Conservation (phyloP, 2,888 invertebrate genomes). For the Plagiodera versicolora region DNA sequence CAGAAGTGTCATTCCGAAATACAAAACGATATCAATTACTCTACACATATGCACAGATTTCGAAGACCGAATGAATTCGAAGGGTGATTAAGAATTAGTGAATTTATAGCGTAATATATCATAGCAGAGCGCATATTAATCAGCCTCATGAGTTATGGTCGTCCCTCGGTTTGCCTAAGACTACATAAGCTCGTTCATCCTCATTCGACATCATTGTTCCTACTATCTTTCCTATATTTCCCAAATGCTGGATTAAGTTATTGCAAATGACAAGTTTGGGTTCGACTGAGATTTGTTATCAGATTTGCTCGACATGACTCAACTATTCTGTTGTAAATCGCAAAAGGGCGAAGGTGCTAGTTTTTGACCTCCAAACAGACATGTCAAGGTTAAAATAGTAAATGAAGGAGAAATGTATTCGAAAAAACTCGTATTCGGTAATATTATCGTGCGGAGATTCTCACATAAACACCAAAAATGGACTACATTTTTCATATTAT, state of each 20-base stretch:
- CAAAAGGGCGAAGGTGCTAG: too few relatives aligned
- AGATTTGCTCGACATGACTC: neutral
- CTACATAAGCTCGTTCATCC: slow-evolving; percentile 46
- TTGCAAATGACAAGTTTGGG: neutral
- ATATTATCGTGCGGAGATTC: too few relatives aligned
- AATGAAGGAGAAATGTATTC: too few relatives aligned
- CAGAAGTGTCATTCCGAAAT: too few relatives aligned
- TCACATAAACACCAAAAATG: too few relatives aligned
- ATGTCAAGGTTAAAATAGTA: too few relatives aligned
- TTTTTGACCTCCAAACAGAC: too few relatives aligned
- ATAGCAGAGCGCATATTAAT: slow-evolving; percentile 44
- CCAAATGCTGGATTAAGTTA: slow-evolving; percentile 26
- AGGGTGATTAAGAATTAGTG: slow-evolving; percentile 27
- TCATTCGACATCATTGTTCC: slow-evolving; percentile 42
- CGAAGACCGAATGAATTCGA: slow-evolving; percentile 32
- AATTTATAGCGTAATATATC: slow-evolving; percentile 47
- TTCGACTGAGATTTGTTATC: neutral
- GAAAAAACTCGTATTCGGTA: too few relatives aligned
- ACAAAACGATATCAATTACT: too few relatives aligned
- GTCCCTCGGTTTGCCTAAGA: slow-evolving; percentile 44
- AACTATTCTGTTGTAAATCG: too few relatives aligned
- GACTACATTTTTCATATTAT: too few relatives aligned
- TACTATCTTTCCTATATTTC: slow-evolving; percentile 33
- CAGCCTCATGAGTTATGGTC: slow-evolving; percentile 44
- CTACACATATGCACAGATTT: slow-evolving; percentile 21